These are phyloP conservation scores for Ametastegia equiseti DNA, from an alignment of 2,888 invertebrate species.

Conservation along the genomic window DNA sequence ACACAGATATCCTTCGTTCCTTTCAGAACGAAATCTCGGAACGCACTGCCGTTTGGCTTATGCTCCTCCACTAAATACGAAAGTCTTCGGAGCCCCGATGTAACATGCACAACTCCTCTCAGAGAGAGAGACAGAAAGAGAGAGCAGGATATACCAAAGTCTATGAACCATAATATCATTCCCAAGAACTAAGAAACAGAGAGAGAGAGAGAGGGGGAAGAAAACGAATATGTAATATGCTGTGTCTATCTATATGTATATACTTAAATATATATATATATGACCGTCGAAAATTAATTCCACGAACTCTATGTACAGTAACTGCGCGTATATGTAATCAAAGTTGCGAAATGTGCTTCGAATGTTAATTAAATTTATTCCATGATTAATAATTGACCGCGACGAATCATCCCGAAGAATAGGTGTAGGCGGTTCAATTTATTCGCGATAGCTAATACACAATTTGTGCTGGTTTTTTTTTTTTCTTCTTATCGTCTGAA, in stretches of 20 bases:
- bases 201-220: background rate
- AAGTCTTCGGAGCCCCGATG: slow-evolving; percentile 59
- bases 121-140: slow-evolving; percentile 51
- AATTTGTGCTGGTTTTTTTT: background rate
- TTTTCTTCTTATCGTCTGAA: background rate
- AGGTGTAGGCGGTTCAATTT: no score
- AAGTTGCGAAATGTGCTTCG: slow-evolving; percentile 6
- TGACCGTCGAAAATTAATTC: slow-evolving; percentile 10
- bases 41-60: slow-evolving; percentile 66
- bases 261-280: background rate
- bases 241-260: no score
- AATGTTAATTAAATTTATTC: slow-evolving; percentile 8
- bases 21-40: slow-evolving; percentile 64
- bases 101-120: slow-evolving; percentile 55
- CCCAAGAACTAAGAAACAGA: background rate
- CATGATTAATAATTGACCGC: background rate
- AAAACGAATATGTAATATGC: no score
- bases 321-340: background rate
- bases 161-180: slow-evolving; percentile 7
- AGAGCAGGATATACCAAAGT: slow-evolving; percentile 50
- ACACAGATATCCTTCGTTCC: slow-evolving; percentile 45
- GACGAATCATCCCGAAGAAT: slow-evolving; percentile 1
- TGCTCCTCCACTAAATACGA: slow-evolving; percentile 64
- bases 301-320: background rate
- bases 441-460: background rate